These are phyloP conservation scores for Fringilla coelebs DNA, from an alignment of 2,797 vertebrate genomes.

Conservation along the genomic window DNA sequence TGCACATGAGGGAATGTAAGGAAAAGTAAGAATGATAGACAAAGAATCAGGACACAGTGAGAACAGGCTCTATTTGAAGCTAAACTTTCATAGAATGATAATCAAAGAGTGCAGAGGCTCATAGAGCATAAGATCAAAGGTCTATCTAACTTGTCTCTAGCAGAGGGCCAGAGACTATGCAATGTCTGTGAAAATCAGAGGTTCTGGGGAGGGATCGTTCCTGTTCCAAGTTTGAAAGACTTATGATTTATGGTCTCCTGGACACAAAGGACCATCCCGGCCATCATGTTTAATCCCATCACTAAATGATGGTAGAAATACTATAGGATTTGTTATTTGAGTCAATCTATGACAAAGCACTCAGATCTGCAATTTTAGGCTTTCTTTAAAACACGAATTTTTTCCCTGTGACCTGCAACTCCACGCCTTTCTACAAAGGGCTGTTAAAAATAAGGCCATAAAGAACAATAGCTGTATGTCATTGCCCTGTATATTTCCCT, in stretches of 20 bases:
- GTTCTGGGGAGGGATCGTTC: background rate
- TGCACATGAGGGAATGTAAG: background rate
- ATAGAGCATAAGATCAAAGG: background rate
- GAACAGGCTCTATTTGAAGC: conserved; percentile 20
- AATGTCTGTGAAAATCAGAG: background rate
- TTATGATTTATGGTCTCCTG: background rate
- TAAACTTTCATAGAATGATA: conserved; percentile 8
- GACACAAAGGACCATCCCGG: background rate
- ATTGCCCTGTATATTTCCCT: background rate
- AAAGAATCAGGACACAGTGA: background rate
- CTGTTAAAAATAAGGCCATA: background rate
- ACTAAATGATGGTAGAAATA: background rate
- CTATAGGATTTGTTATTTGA: background rate
- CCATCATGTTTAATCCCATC: background rate
- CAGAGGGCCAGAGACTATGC: background rate
- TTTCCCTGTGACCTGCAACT: background rate
- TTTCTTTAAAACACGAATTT: background rate
- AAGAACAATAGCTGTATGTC: background rate
- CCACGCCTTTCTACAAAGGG: background rate
- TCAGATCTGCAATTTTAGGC: background rate
- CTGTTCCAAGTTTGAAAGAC: background rate
- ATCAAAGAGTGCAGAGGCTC: background rate
- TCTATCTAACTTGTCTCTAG: background rate
- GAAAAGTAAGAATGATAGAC: background rate
- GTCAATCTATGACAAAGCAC: background rate